A percentile compares a stretch with the other conserved stretches of the same genome.
Evolutionary conservation across 1,140 invertebrate species (phyloP).

Genomic region (Pseudomyrmex gracilis): DNA sequence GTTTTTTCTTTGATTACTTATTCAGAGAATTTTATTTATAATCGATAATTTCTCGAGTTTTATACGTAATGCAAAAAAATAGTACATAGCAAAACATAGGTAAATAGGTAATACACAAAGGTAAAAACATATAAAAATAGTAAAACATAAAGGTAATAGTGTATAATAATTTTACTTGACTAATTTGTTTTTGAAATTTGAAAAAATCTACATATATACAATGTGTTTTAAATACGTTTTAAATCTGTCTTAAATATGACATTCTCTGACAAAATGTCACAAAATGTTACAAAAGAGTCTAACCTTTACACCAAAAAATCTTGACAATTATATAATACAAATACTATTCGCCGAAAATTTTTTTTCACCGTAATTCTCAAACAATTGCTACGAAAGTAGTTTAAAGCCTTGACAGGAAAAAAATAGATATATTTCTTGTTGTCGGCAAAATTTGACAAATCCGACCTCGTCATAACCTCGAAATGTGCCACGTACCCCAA

Average conservation of each 20-base stretch:
- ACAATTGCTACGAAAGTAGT: neutral
- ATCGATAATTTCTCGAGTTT: neutral
- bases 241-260: no score
- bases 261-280: no score
- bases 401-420: neutral
- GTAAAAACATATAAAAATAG: no score
- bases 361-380: no score
- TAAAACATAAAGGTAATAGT: no score
- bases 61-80: no score
- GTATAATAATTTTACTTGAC: no score
- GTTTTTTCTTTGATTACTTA: no score
- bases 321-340: neutral
- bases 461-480: conserved; percentile 59
- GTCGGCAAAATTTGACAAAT: neutral
- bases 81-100: no score
- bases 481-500: conserved; percentile 57
- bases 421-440: neutral
- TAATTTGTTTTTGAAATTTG: neutral
- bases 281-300: neutral
- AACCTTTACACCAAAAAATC: neutral
- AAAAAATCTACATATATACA: neutral
- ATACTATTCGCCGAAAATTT: neutral
- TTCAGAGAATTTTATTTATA: no score
- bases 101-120: no score
- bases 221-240: neutral